Evolutionary conservation across 64 coral and sea anemone genomes (phyloP), one percentile per base, ranked within the genome.

Genomic region (Actinia tenebrosa): DNA sequence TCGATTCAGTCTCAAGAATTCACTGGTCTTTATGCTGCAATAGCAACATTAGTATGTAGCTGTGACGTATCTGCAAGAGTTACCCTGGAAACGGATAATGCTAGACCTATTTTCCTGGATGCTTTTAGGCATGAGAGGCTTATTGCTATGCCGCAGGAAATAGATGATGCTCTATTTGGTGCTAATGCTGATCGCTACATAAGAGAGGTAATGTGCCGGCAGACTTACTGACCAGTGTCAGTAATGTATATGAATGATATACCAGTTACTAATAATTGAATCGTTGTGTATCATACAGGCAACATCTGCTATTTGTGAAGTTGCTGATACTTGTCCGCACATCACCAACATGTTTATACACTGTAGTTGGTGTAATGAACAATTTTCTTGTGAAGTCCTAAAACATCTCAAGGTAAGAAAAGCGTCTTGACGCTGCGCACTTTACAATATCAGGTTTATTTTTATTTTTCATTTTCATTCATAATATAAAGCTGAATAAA

Each of bases 81-180:
- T 56, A 95, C 89, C 59, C 86, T 54, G 10, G 55, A 85, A 25
- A 58, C 83, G 15, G 60, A 58, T 23, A 17, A 19, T 17, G 17
- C 83, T 44, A 69, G 91, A 22, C 94, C 90, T 58, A 60, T 89
- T 13, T 92, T 77, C 71, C 56, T 87, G 64, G 80, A 92, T 46
- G 78, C 80, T 16, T 20, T 92, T 30, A 60, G 79, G n/a, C 72
- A 75, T 14, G 79, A 92, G 8, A 56, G 55, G 16, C 85, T 92
- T 22, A 92, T 92, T 84, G 77, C 91, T 18, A 96, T 96, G 91
- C 94, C 91, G 0, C 78, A 77, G 26, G 87, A 96, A 90, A 96
- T 96, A 87, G 94, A 96, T 89, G 90, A 96, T 84, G 94, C 91
- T 4, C 82, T 96, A 68, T 96, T 96, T 90, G 94, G 94, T 25